Base-by-base conservation (phyloP, 2,888 invertebrate genomes). In the Polymixis lichenea region DNA sequence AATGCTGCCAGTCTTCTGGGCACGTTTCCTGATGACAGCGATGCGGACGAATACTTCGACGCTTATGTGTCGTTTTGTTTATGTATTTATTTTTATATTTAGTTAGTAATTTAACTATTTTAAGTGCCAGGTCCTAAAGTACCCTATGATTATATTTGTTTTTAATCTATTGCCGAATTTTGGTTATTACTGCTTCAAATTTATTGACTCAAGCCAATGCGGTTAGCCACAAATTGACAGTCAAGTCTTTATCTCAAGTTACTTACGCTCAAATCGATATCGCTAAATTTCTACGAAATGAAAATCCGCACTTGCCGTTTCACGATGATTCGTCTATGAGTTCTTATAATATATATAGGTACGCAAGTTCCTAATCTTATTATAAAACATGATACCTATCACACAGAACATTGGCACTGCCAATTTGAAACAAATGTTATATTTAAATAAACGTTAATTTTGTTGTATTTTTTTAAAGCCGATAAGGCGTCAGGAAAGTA, bases 401-500 rank as follows among this genome's bases (percentile, higher is more conserved):
- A 46, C 22, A 58, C 9, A 65, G 38, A 60, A 60, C 25, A 19
- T 79, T 17, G 64, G 32, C 25, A 68, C 25, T 53, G 65, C 32
- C 55, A 70, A 73, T 67, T 75, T n/a, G 15, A 66, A 82, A 64
- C 15, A 61, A 68, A 56, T 71, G 64, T 73, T 51, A 71, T 22
- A 25, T 73, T 55, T 68, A 66, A 77, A 72, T 64, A 22, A 70
- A 64, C 53, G 58, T n/a, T 38, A 13, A 17, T 7, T 53, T 46
- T 46, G 43, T 53, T 66, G 32, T 61, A 32, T 61, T 75, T 58
- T 74, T 70, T 9, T 62, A 28, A 11, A 62, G 38, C 28, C 71
- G 81, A 76, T 82, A 81, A 69, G 25, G 53, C 53, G 66, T 46
- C 62, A 78, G 28, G 32, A 66, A 77, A 69, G 56, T 55, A 55